Evolutionary conservation across 2,113 vertebrate genomes (phyloP).

Genomic region (Mastomys natalensis): DNA sequence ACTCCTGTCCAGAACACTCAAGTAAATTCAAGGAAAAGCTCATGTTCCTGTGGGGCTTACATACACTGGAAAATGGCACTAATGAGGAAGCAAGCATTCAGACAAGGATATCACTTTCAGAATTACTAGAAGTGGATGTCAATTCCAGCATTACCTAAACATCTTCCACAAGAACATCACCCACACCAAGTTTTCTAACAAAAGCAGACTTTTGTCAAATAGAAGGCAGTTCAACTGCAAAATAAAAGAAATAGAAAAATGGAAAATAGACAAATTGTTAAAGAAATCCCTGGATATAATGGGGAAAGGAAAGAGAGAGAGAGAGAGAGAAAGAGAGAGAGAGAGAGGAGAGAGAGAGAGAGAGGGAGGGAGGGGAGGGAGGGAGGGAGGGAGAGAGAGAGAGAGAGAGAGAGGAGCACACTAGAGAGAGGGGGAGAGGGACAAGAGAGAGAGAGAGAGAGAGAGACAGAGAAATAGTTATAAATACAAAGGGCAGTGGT

Average conservation of each 20-base stretch:
- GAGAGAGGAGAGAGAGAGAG: too few relatives aligned
- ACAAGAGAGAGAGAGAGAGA: too few relatives aligned
- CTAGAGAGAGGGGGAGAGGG: too few relatives aligned
- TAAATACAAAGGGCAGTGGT: slow-evolving; percentile 31
- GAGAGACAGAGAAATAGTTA: background rate
- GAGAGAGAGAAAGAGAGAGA: background rate
- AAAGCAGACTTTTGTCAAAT: slow-evolving; percentile 44
- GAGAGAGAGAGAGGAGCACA: background rate
- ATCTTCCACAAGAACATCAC: slow-evolving; percentile 20
- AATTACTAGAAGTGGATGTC: slow-evolving; percentile 14
- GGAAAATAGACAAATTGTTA: slow-evolving; percentile 44
- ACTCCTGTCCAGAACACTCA: background rate
- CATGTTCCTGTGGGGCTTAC: background rate
- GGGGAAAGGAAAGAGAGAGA: background rate
- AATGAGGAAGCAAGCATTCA: background rate
- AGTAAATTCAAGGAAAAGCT: slow-evolving; percentile 14
- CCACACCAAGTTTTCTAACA: background rate
- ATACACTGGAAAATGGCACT: slow-evolving; percentile 17
- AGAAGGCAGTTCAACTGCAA: slow-evolving; percentile 11
- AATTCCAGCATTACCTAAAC: slow-evolving; percentile 23
- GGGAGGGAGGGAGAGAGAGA: too few relatives aligned
- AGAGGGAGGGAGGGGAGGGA: too few relatives aligned
- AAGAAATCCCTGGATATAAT: background rate
- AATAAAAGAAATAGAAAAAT: slow-evolving; percentile 36
- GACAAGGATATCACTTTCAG: background rate